Evolutionary conservation across 2,113 vertebrate species (phyloP), one percentile per base, ranked within the genome.

Genomic region (Plecturocebus donacophilus): DNA sequence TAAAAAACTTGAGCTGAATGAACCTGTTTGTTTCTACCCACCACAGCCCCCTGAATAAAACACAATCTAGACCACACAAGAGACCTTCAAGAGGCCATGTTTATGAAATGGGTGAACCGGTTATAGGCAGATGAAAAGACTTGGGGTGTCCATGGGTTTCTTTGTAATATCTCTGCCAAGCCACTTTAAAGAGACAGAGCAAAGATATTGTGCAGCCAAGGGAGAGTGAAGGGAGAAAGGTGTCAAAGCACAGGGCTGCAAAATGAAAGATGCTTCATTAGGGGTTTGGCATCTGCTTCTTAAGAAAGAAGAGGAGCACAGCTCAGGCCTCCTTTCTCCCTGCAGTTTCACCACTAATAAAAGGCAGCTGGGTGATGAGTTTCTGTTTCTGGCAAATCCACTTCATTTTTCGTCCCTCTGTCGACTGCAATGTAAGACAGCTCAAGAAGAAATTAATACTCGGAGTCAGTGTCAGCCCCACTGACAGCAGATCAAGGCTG

Each of bases 401-500:
- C 66, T 97, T 96, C 70, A 0, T 1, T 82, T 95, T 70, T 92
- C 8, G 38, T 85, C 88, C 27, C 58, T 95, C 95, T 83, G 79
- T 61, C 84, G 91, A 75, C 70, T 98, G 97, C 91, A 96, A n/a
- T 58, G 92, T 96, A 97, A 97, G 90, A 96, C 96, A 97, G 52
- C 84, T 89, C 12, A 3, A 83, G 92, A 87, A 97, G 96, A 98
- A 98, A 98, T 98, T 97, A 98, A 98, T 98, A 97, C 93, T 92
- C 21, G 1, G 90, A 97, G 97, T 97, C 73, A n/a, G 77, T 98
- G 98, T 98, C 97, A 98, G 94, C 84, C 95, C 85, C 81, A 96
- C 86, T 96, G 98, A 98, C 98, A 96, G 94, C 71, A 75, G 96
- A 99, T 99, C 98, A 98, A 97, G 98, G 95, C 98, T 97, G 73